phyloP scores from a whole-genome alignment of 2,888 invertebrate genomes.

The Nipponacmea schrenckii region DNA sequence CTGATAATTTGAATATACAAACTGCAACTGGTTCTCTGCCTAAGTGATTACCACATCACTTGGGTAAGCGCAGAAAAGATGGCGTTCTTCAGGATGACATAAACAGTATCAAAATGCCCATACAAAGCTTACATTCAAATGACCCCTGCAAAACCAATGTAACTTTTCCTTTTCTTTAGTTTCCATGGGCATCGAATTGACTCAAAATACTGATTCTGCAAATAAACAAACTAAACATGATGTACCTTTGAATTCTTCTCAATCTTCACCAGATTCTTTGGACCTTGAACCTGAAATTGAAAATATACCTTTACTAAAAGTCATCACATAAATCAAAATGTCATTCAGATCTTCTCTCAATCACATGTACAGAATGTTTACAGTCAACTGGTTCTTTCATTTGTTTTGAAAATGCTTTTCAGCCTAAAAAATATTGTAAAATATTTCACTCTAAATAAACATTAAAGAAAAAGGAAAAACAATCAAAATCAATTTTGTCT shows the following conservation, averaged over 20 bases:
- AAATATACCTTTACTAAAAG: too few relatives aligned
- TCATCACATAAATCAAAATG: not conserved
- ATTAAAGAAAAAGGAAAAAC: too few relatives aligned
- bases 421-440: slow-evolving; percentile 3
- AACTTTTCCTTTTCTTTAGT: not conserved
- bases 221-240: too few relatives aligned
- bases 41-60: not conserved
- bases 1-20: too few relatives aligned
- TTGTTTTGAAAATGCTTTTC: not conserved
- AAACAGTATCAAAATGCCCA: not conserved
- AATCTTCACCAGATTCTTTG: too few relatives aligned
- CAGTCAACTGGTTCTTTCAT: not conserved
- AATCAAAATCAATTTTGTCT: too few relatives aligned
- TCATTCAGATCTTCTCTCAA: not conserved
- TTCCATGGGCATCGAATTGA: not conserved
- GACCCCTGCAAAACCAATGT: not conserved
- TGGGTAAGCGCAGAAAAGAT: not conserved
- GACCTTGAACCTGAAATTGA: too few relatives aligned
- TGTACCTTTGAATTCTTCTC: too few relatives aligned
- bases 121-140: not conserved
- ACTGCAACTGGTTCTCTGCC: not conserved
- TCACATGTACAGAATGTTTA: not conserved
- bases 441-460: too few relatives aligned
- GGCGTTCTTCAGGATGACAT: too few relatives aligned
- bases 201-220: not conserved